A percentile compares a stretch with the other conserved stretches of the same genome.
phyloP scores from a whole-genome alignment of 2,888 invertebrate genomes.

The Leucophora obtusa region DNA sequence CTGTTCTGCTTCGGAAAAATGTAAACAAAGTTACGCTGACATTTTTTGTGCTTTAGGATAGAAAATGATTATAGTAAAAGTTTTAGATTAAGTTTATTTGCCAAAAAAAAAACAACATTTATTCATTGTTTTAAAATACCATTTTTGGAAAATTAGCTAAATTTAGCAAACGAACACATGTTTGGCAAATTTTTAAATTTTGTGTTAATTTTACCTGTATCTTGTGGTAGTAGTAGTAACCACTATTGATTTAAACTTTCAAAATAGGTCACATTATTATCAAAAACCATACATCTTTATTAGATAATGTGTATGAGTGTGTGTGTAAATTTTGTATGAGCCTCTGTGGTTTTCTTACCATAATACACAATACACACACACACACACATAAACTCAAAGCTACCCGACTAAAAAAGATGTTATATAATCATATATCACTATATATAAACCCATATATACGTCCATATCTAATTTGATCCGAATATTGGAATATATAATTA shows the following conservation, averaged over 20 bases:
- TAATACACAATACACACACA: slow-evolving; percentile 8
- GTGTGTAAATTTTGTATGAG: slow-evolving; percentile 5
- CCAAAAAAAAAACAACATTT: neutral
- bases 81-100: slow-evolving; percentile 28
- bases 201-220: slow-evolving; percentile 35
- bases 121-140: slow-evolving; percentile 5
- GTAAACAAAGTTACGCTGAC: slow-evolving; percentile 48
- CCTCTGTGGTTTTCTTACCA: slow-evolving; percentile 42
- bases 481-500: too few species aligned
- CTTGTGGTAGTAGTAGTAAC: slow-evolving; percentile 9
- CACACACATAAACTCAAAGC: neutral
- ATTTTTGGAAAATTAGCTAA: slow-evolving; percentile 5
- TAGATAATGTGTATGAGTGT: slow-evolving; percentile 18
- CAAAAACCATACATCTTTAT: slow-evolving; percentile 48
- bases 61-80: slow-evolving; percentile 32
- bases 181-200: neutral
- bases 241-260: slow-evolving; percentile 57
- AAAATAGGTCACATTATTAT: slow-evolving; percentile 55
- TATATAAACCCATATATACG: too few species aligned
- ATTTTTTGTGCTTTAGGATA: slow-evolving; percentile 19
- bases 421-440: too few species aligned
- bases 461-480: too few species aligned
- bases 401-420: too few species aligned
- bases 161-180: neutral
- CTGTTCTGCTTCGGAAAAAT: slow-evolving; percentile 19